phyloP scores from a whole-genome alignment of 2,797 vertebrate genomes.

The Columba guinea region DNA sequence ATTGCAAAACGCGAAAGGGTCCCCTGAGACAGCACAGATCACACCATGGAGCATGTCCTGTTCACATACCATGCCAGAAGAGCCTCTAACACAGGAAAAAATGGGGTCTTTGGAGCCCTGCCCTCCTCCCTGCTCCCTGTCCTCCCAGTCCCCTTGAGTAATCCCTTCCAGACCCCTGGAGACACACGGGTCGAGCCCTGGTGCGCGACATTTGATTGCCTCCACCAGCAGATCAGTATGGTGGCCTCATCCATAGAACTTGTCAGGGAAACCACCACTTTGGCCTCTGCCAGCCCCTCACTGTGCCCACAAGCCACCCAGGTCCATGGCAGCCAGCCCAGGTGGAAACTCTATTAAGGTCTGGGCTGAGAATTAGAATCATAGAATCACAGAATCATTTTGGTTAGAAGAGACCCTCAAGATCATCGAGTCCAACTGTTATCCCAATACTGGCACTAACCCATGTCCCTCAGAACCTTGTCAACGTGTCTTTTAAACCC shows the following conservation, averaged over 20 bases:
- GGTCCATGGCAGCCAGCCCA: not conserved
- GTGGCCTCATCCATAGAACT: accelerated
- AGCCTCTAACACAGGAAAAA: not conserved
- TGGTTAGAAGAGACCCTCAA: no score
- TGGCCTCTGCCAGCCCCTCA: not conserved
- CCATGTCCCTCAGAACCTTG: no score
- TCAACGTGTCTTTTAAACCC: no score
- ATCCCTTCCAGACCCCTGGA: not conserved
- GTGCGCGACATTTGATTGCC: not conserved
- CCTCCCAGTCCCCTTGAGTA: not conserved
- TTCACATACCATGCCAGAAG: not conserved
- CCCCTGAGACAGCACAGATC: not conserved
- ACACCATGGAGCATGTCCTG: accelerated
- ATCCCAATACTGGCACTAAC: no score
- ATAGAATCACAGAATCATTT: no score
- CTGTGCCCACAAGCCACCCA: accelerated
- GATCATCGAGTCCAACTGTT: no score
- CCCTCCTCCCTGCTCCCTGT: not conserved
- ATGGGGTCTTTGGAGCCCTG: accelerated
- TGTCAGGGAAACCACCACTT: not conserved
- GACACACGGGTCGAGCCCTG: accelerated
- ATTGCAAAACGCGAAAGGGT: not conserved
- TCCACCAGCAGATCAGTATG: not conserved
- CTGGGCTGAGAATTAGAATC: not conserved
- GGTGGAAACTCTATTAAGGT: not conserved